These are phyloP conservation scores for Diploptera punctata DNA, from an alignment of 2,888 invertebrate species.

Conservation along the genomic window DNA sequence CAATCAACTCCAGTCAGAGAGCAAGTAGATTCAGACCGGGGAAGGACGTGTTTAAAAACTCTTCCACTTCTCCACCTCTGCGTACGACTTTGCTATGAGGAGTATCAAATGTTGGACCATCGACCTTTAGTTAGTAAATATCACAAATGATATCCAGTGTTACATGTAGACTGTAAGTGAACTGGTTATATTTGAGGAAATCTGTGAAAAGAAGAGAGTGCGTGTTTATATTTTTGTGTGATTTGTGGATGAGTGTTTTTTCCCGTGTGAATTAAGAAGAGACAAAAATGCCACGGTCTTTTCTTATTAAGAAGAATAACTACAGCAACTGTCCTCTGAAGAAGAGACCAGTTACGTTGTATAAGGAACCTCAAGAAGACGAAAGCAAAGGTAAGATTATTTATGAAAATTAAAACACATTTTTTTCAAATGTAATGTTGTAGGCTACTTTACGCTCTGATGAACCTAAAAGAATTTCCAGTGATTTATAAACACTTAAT, in stretches of 20 bases:
- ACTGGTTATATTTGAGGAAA: neutral
- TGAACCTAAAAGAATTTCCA: too few relatives aligned
- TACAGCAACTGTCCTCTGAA: constrained; percentile 92
- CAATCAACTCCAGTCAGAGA: constrained; percentile 34
- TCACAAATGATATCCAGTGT: neutral
- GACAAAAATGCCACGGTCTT: constrained; percentile 54
- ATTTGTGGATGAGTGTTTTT: constrained; percentile 35
- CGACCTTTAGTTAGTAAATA: neutral
- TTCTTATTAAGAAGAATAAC: constrained; percentile 63
- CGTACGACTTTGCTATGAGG: neutral
- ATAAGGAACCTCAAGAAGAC: constrained; percentile 64
- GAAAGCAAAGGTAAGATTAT: constrained; percentile 54
- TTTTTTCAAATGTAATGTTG: too few relatives aligned
- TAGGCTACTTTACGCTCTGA: too few relatives aligned
- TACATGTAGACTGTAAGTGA: neutral
- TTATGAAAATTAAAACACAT: too few relatives aligned
- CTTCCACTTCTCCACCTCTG: neutral
- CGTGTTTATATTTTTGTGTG: constrained; percentile 13
- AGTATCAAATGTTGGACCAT: neutral
- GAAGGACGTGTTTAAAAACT: constrained; percentile 45
- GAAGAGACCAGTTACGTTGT: constrained; percentile 83
- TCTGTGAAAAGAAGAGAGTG: neutral
- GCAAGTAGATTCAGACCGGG: constrained; percentile 26
- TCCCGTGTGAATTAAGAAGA: constrained; percentile 49
- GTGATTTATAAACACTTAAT: too few relatives aligned